Conservation (phyloP, 2,113 vertebrate genomes). For the Sitta europaea region DNA sequence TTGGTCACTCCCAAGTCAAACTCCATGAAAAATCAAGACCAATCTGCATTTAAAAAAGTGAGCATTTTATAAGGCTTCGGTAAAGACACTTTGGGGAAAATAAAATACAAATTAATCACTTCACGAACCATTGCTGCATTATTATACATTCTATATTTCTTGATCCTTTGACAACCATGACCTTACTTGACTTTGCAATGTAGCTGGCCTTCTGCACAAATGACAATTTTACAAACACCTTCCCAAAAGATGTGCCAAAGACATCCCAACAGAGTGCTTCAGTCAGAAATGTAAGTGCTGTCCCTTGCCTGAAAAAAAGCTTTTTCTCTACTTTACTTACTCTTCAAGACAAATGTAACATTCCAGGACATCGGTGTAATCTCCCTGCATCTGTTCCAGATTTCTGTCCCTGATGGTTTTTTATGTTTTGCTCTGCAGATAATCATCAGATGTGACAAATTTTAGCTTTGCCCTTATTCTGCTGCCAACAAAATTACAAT, state of each 20-base stretch:
- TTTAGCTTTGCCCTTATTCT: slow-evolving; percentile 11
- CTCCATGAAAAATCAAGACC: neutral
- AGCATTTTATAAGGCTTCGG: slow-evolving; percentile 13
- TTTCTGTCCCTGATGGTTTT: neutral
- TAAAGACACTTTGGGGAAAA: slow-evolving; percentile 61
- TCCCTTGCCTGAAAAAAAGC: neutral
- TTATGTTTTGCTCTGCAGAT: neutral
- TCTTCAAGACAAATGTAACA: neutral
- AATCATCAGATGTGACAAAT: neutral
- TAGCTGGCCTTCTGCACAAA: neutral
- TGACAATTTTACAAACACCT: neutral
- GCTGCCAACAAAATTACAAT: slow-evolving; percentile 11
- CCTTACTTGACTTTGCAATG: slow-evolving; percentile 37
- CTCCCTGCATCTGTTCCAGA: neutral
- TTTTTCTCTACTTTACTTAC: neutral
- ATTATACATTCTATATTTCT: slow-evolving; percentile 39
- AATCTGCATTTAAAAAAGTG: neutral
- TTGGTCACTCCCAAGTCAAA: slow-evolving; percentile 13
- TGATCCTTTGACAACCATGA: slow-evolving; percentile 25
- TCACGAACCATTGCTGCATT: slow-evolving; percentile 60
- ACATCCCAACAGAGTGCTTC: neutral
- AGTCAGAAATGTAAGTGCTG: neutral
- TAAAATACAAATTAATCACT: slow-evolving; percentile 63
- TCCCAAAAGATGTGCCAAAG: neutral
- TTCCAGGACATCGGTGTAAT: neutral